These are phyloP conservation scores for Corydoras maculifer DNA, from an alignment of 2,113 vertebrate species.

Conservation along the genomic window DNA sequence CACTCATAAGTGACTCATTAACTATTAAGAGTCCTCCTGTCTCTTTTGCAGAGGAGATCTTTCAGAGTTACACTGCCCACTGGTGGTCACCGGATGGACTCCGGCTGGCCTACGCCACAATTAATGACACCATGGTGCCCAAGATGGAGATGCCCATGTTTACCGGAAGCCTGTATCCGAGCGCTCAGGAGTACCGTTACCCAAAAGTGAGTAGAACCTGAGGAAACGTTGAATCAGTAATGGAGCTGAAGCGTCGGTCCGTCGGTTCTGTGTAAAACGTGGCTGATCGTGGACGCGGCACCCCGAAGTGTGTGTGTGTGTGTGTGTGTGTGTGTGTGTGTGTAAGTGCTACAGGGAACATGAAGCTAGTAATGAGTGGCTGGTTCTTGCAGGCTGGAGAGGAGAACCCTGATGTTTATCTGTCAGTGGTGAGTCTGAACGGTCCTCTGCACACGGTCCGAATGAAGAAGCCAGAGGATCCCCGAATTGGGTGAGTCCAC, in stretches of 20 bases:
- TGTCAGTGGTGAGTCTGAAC: slow-evolving; percentile 88
- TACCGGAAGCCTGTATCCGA: slow-evolving; percentile 77
- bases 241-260: too few species aligned
- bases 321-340: not conserved
- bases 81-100: slow-evolving; percentile 97
- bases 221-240: not conserved
- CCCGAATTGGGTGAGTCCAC: slow-evolving; percentile 79
- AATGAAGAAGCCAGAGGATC: slow-evolving; percentile 88
- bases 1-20: too few species aligned
- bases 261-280: too few species aligned
- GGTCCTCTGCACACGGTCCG: slow-evolving; percentile 88
- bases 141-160: slow-evolving; percentile 89
- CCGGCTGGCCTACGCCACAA: slow-evolving; percentile 87
- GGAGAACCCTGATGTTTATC: slow-evolving; percentile 83
- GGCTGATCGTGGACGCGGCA: too few species aligned
- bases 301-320: not conserved
- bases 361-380: not conserved
- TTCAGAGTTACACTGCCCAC: slow-evolving; percentile 85
- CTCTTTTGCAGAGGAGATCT: slow-evolving; percentile 79
- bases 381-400: slow-evolving; percentile 73
- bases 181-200: slow-evolving; percentile 80
- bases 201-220: slow-evolving; percentile 74
- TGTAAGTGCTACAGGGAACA: not conserved
- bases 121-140: slow-evolving; percentile 88
- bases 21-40: not conserved